A percentile compares a stretch with the other conserved stretches of the same genome.
These are phyloP conservation scores for Tuta absoluta DNA, from an alignment of 2,888 invertebrate species.

Conservation along the genomic window DNA sequence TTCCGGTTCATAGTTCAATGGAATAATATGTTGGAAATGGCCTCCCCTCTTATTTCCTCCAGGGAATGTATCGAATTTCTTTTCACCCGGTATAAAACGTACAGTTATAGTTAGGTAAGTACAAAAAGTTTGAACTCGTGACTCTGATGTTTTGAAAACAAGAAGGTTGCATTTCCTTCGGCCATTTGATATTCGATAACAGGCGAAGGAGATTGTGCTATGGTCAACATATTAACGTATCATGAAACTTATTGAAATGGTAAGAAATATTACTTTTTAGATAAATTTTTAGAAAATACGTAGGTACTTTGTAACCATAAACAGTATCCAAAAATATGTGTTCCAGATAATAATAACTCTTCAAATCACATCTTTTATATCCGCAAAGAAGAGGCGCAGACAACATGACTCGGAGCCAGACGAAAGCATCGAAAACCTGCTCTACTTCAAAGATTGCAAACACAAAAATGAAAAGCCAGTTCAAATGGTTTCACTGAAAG, in stretches of 20 bases:
- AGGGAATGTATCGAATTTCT: no score
- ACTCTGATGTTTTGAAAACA: constrained; percentile 8
- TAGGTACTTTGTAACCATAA: no score
- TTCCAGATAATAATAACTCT: constrained; percentile 57
- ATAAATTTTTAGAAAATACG: no score
- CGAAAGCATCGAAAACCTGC: constrained; percentile 68
- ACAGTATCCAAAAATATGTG: background rate
- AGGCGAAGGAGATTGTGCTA: background rate
- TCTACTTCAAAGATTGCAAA: constrained; percentile 68
- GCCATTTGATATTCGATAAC: background rate
- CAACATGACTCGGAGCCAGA: constrained; percentile 39
- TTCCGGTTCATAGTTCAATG: no score
- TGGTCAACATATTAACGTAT: no score
- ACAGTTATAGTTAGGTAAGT: background rate
- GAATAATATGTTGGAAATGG: no score
- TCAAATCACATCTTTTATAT: constrained; percentile 44
- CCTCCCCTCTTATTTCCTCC: no score
- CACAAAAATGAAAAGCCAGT: constrained; percentile 38
- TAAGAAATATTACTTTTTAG: background rate
- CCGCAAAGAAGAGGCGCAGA: constrained; percentile 34
- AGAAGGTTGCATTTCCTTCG: background rate
- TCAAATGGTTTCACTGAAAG: constrained; percentile 17
- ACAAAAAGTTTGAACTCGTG: background rate
- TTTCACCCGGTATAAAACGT: no score
- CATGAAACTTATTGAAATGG: constrained; percentile 21